These are phyloP conservation scores for Pyrocephalus nanus DNA, from an alignment of 2,797 vertebrate genomes.

Conservation along the genomic window DNA sequence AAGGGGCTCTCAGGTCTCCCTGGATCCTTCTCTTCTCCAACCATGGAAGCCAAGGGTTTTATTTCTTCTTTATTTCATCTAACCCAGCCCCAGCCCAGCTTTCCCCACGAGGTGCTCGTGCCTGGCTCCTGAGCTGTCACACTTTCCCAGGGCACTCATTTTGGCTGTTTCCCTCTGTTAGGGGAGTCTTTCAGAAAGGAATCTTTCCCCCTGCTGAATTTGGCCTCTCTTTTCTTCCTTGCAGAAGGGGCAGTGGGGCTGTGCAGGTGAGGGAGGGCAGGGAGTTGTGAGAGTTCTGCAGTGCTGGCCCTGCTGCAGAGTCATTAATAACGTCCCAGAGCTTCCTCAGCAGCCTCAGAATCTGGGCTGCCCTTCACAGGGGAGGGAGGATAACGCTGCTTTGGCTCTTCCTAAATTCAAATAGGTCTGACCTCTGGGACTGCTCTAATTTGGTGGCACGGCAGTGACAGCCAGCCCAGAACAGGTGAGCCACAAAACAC, in stretches of 20 bases:
- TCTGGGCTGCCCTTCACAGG: constrained; percentile 28
- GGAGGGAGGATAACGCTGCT: not conserved
- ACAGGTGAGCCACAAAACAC: not conserved
- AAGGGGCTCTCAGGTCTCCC: not conserved
- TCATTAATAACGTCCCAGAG: not conserved
- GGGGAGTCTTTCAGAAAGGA: not conserved
- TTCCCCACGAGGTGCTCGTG: rapidly evolving
- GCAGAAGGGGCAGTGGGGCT: not conserved
- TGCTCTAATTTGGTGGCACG: not conserved
- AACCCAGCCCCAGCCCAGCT: not conserved
- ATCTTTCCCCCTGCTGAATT: rapidly evolving
- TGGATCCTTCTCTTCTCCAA: not conserved
- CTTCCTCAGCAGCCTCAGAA: not conserved
- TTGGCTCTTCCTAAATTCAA: not conserved
- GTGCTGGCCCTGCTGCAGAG: not conserved
- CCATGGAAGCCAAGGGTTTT: not conserved
- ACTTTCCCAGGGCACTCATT: not conserved
- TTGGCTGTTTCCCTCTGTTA: not conserved
- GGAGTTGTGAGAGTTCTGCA: not conserved
- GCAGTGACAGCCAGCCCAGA: not conserved
- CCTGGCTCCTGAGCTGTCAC: not conserved
- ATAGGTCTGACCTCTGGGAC: not conserved
- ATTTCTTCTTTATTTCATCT: not conserved
- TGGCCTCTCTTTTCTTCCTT: not conserved
- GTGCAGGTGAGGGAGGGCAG: not conserved